A percentile compares a stretch with the other conserved stretches of the same genome.
These are phyloP conservation scores for Amblyopsis rosae DNA, from an alignment of 2,113 vertebrate genomes.

Conservation along the genomic window DNA sequence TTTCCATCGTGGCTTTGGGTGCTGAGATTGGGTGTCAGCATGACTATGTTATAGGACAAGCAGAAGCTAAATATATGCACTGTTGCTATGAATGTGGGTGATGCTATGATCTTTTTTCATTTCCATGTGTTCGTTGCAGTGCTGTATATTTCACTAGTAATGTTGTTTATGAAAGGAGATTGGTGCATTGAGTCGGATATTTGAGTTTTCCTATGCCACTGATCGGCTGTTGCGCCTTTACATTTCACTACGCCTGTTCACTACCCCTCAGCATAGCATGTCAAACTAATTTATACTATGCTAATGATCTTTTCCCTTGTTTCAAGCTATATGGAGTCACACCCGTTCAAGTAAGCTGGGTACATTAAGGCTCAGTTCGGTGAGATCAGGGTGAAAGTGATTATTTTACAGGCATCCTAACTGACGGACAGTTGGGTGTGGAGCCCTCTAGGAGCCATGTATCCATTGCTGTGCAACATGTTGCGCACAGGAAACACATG, in stretches of 20 bases:
- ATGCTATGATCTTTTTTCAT: constrained; percentile 37
- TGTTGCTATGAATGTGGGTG: constrained; percentile 75
- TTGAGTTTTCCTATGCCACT: not conserved
- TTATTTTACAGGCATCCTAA: constrained; percentile 56
- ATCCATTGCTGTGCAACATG: constrained; percentile 19
- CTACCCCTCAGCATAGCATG: not conserved
- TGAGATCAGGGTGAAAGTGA: constrained; percentile 36
- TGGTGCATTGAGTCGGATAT: not conserved
- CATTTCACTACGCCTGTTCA: constrained; percentile 1
- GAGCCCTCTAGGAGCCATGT: constrained; percentile 17
- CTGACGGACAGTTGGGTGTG: constrained; percentile 53
- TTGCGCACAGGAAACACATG: constrained; percentile 37
- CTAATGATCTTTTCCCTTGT: not conserved
- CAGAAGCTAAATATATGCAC: constrained; percentile 74
- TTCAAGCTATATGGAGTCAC: not conserved
- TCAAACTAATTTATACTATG: not conserved
- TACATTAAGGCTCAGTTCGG: constrained; percentile 21
- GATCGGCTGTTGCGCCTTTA: not conserved
- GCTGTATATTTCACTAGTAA: constrained; percentile 28
- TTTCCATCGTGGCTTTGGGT: constrained; percentile 71
- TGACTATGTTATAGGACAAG: constrained; percentile 67
- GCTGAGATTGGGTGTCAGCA: constrained; percentile 73
- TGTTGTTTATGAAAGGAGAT: constrained; percentile 9
- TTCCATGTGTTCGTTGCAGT: constrained; percentile 25
- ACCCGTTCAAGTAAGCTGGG: not conserved